Percentiles rank a stretch among this genome's conserved stretches.
Evolutionary conservation across 2,113 vertebrate genomes (phyloP).

Genomic region (Oryzias javanicus): DNA sequence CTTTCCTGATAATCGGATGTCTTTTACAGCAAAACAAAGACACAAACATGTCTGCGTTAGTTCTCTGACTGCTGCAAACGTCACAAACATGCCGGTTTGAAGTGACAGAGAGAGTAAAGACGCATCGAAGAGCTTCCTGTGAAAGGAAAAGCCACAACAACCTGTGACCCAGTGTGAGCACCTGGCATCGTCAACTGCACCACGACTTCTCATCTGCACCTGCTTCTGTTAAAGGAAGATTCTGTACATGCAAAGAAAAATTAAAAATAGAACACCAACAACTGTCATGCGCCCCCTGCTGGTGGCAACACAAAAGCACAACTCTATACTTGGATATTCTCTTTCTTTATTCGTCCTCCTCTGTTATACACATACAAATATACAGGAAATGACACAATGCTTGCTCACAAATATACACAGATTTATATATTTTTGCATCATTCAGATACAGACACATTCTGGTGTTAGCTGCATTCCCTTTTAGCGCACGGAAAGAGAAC

Average conservation of each 20-base stretch:
- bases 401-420: conserved; percentile 50
- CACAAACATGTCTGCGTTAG: neutral
- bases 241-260: neutral
- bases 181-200: conserved; percentile 30
- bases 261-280: neutral
- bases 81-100: conserved; percentile 2
- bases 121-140: conserved; percentile 55
- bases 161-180: conserved; percentile 56
- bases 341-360: conserved; percentile 61
- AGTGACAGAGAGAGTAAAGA: conserved; percentile 5
- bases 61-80: too few species aligned
- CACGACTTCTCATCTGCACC: conserved; percentile 17
- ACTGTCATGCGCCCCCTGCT: conserved; percentile 45
- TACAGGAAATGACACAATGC: conserved; percentile 46
- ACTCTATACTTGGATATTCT: conserved; percentile 2
- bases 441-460: conserved; percentile 50
- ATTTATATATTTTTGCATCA: conserved; percentile 30
- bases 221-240: conserved; percentile 12
- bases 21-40: conserved; percentile 3
- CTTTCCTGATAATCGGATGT: too few species aligned
- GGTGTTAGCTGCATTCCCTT: conserved; percentile 59
- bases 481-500: conserved; percentile 39
- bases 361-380: conserved; percentile 64
- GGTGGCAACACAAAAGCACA: neutral
- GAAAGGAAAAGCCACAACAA: conserved; percentile 51